Conservation (phyloP, 2,797 vertebrate species). For the Antennarius maculatus region DNA sequence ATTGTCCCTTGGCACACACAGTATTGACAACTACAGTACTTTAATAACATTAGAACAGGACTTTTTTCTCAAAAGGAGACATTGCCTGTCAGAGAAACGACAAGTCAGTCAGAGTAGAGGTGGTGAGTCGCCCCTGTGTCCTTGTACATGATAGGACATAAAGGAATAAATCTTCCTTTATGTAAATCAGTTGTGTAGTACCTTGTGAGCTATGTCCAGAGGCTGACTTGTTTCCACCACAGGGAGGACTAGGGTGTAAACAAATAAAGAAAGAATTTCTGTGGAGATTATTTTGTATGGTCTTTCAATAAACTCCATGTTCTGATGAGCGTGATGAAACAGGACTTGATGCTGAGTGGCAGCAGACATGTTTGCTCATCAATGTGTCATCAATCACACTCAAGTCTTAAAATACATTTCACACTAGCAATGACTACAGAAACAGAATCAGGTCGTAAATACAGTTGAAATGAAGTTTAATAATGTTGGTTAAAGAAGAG, state of each 20-base stretch:
- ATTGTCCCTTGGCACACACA: too few relatives aligned
- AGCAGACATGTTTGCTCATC: slow-evolving; percentile 47
- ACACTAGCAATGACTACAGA: slow-evolving; percentile 37
- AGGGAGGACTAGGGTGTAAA: too few relatives aligned
- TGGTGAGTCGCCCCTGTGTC: too few relatives aligned
- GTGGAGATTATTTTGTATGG: too few relatives aligned
- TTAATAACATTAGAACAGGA: too few relatives aligned
- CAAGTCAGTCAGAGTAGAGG: too few relatives aligned
- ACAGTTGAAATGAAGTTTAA: slow-evolving; percentile 32
- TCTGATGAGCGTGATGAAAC: slow-evolving; percentile 41
- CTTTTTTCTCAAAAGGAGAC: too few relatives aligned
- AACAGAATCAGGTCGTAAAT: slow-evolving; percentile 55
- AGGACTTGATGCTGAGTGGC: slow-evolving; percentile 32
- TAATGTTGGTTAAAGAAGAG: slow-evolving; percentile 22
- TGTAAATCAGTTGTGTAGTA: neutral
- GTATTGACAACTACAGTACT: too few relatives aligned
- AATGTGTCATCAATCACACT: slow-evolving; percentile 60
- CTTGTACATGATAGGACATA: neutral
- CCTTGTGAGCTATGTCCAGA: neutral
- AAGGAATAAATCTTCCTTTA: neutral
- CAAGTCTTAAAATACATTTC: slow-evolving; percentile 29
- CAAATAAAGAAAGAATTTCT: too few relatives aligned
- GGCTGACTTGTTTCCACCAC: neutral
- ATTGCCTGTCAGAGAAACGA: too few relatives aligned
- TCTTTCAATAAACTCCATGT: slow-evolving; percentile 22